Evolutionary conservation across 2,888 invertebrate genomes (phyloP).

Genomic region (Coelinius sp.): DNA sequence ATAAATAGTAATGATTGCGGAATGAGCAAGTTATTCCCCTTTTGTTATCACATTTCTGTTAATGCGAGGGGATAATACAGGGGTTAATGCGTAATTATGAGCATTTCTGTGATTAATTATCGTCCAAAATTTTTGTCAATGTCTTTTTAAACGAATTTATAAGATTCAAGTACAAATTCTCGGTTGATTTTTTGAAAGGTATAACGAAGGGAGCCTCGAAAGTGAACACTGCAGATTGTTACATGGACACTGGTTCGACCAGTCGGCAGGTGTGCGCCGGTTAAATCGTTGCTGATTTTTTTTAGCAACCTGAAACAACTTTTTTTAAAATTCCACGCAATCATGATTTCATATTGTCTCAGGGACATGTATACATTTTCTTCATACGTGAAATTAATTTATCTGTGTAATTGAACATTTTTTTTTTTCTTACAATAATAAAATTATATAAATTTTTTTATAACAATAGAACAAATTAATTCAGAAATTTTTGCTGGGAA

Average conservation of each 20-base stretch:
- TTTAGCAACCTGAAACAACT: constrained; percentile 20
- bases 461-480: too few species aligned
- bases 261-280: constrained; percentile 30
- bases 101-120: too few species aligned
- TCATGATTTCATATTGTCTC: constrained; percentile 29
- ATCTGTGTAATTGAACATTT: background rate
- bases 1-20: background rate
- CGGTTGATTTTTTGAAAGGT: constrained; percentile 14
- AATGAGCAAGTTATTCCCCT: background rate
- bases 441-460: too few species aligned
- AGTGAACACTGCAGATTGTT: constrained; percentile 15
- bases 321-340: constrained; percentile 19
- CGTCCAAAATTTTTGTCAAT: too few species aligned
- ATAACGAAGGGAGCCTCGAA: constrained; percentile 13
- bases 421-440: too few species aligned
- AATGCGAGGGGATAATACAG: background rate
- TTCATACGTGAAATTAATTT: background rate
- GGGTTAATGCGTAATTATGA: too few species aligned
- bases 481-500: too few species aligned
- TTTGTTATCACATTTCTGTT: background rate
- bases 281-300: constrained; percentile 22
- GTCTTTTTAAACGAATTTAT: too few species aligned
- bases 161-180: background rate
- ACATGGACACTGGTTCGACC: constrained; percentile 30
- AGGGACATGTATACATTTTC: background rate